Conservation (phyloP, 2,888 invertebrate genomes). For the Lapara coniferarum region DNA sequence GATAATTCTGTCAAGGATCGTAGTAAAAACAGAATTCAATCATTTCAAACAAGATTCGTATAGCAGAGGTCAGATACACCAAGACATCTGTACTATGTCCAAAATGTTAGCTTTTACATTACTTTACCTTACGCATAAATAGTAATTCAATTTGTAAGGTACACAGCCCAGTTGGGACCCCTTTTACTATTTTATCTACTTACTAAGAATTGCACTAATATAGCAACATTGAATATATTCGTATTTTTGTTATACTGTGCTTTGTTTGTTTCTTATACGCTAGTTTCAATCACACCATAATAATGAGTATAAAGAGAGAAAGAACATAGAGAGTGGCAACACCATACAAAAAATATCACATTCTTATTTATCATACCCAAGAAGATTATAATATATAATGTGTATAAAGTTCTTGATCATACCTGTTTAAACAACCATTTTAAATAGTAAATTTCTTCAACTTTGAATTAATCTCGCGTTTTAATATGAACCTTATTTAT, state of each 20-base stretch:
- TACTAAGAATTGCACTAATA: conserved; percentile 3
- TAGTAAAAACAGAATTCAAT: too few species aligned
- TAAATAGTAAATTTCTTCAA: background rate
- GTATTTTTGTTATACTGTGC: background rate
- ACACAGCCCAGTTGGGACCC: conserved; percentile 7
- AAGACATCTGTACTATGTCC: background rate
- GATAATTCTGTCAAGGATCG: too few species aligned
- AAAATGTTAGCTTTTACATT: conserved; percentile 9
- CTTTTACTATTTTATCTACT: background rate
- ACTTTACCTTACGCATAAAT: too few species aligned
- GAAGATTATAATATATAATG: too few species aligned
- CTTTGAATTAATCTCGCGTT: background rate
- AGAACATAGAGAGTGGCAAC: too few species aligned
- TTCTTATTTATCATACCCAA: too few species aligned
- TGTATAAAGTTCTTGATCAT: too few species aligned
- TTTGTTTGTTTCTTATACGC: too few species aligned
- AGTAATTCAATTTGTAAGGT: conserved; percentile 13
- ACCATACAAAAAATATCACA: too few species aligned
- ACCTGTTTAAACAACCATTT: background rate
- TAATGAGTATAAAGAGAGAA: too few species aligned
- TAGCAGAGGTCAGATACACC: background rate
- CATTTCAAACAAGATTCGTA: too few species aligned
- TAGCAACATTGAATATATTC: background rate
- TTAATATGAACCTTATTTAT: conserved; percentile 1
- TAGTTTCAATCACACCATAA: too few species aligned